These are phyloP conservation scores for Poecilia velifera DNA, from an alignment of 2,797 vertebrate genomes.

Conservation along the genomic window DNA sequence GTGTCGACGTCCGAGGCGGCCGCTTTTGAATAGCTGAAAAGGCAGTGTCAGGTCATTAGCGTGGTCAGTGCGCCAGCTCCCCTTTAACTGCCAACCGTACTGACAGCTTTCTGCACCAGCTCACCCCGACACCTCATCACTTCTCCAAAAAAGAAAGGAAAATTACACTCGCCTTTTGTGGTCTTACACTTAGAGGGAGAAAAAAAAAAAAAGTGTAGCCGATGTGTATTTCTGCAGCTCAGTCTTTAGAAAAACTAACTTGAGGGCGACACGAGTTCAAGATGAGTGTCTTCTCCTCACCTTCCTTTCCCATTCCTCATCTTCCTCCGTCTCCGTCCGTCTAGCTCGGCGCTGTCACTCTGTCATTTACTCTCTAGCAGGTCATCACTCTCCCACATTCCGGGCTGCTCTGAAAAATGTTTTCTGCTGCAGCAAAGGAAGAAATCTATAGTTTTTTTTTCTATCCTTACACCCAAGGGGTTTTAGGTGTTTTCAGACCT, in stretches of 20 bases:
- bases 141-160: constrained; percentile 50
- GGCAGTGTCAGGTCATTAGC: constrained; percentile 80
- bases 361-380: constrained; percentile 70
- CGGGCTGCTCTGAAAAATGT: constrained; percentile 62
- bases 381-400: constrained; percentile 75
- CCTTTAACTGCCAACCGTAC: constrained; percentile 71
- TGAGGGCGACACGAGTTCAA: constrained; percentile 21
- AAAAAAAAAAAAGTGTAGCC: too few relatives aligned
- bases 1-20: constrained; percentile 74
- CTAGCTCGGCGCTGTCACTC: constrained; percentile 66
- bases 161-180: constrained; percentile 33
- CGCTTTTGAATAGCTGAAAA: constrained; percentile 74
- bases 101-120: constrained; percentile 54
- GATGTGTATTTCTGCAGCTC: constrained; percentile 4
- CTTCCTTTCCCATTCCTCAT: constrained; percentile 36
- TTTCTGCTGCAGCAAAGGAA: constrained; percentile 63
- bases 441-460: constrained; percentile 39
- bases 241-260: constrained; percentile 35
- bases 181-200: constrained; percentile 4
- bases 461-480: constrained; percentile 30
- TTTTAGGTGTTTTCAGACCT: constrained; percentile 60
- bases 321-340: constrained; percentile 56
- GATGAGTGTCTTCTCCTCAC: constrained; percentile 32
- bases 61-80: constrained; percentile 62
- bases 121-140: constrained; percentile 29